Evolutionary conservation across 2,888 invertebrate genomes (phyloP).

Genomic region (Scaptodrosophila latifasciaeformis): DNA sequence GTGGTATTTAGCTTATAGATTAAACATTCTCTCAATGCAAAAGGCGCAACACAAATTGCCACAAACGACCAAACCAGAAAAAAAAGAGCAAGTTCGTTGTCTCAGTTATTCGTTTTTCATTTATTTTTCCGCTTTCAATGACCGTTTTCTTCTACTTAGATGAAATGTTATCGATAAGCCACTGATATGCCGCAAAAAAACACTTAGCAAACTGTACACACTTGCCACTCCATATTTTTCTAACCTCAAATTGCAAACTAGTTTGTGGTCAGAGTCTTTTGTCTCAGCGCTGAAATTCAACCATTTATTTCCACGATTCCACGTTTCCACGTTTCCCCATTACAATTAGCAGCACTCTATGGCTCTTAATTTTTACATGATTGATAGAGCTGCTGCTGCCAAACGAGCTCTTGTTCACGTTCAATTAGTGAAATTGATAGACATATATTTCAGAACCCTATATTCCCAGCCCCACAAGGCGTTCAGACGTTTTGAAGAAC

Average conservation of each 20-base stretch:
- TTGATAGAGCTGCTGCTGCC: constrained; percentile 48
- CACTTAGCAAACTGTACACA: too few relatives aligned
- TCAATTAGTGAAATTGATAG: constrained; percentile 68
- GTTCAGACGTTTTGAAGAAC: too few relatives aligned
- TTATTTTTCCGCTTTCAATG: not conserved
- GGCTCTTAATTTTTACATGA: constrained; percentile 49
- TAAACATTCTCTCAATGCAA: constrained; percentile 33
- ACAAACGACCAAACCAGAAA: not conserved
- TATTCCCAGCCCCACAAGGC: constrained; percentile 15
- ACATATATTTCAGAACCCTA: constrained; percentile 43
- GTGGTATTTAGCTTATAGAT: constrained; percentile 63
- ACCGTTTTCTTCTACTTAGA: constrained; percentile 4
- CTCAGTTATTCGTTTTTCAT: constrained; percentile 35
- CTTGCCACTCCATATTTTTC: too few relatives aligned
- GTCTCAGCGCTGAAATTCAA: constrained; percentile 4
- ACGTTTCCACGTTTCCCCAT: constrained; percentile 7
- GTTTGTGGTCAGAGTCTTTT: constrained; percentile 43
- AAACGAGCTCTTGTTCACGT: constrained; percentile 57
- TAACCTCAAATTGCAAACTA: constrained; percentile 40
- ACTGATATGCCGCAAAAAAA: too few relatives aligned
- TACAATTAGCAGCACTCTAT: too few relatives aligned
- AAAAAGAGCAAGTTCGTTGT: constrained; percentile 29
- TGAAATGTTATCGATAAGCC: not conserved
- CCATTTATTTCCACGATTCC: constrained; percentile 21
- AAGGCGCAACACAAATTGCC: constrained; percentile 22